Evolutionary conservation across 2,113 vertebrate genomes (phyloP), one percentile per base, ranked within the genome.

Genomic region (Vombatus ursinus): DNA sequence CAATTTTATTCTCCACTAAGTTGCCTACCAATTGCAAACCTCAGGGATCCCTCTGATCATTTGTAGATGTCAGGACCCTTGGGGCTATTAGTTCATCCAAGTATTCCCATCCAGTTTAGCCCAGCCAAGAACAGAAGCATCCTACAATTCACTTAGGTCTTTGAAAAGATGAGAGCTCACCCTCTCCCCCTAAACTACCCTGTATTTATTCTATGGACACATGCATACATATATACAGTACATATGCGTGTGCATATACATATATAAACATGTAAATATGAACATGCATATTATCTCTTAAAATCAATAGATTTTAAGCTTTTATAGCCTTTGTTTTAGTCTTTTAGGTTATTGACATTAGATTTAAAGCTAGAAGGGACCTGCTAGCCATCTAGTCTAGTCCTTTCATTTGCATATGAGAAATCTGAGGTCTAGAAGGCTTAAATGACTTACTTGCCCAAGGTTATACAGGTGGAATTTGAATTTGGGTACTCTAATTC

Each of bases 401-500:
- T n/a, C 10, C 44, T 50, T 91, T 91, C 57, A 12, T 53, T 92
- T 92, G 89, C 90, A 94, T 95, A 54, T 26, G n/a, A 93, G 52
- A 16, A 94, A 97, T 84, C 10, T 0, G 0, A 95, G 53, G 37
- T 51, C 49, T 28, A 48, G 90, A 61, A 84, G 91, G 91, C 68
- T n/a, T 53, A 61, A 84, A 22, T 1, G 7, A 52, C 51, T 77
- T 77, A 77, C 5, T n/a, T 77, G 37, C 37, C 1, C 91, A 47
- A 24, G 50, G 54, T 84, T 49, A 89, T 0, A 22, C 1, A 61
- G 11, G 11, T 61, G 28, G 57, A 61, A 61, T 61, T 12, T 31
- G 28, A n/a, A n/a, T n/a, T n/a, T 77, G 68, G 1, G 1, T 77
- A 4, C 61, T 68, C 12, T 37, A 10, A 68, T 77, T 77, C 4